Conservation (phyloP, 2,113 vertebrate genomes). For the Epinephelus lanceolatus region DNA sequence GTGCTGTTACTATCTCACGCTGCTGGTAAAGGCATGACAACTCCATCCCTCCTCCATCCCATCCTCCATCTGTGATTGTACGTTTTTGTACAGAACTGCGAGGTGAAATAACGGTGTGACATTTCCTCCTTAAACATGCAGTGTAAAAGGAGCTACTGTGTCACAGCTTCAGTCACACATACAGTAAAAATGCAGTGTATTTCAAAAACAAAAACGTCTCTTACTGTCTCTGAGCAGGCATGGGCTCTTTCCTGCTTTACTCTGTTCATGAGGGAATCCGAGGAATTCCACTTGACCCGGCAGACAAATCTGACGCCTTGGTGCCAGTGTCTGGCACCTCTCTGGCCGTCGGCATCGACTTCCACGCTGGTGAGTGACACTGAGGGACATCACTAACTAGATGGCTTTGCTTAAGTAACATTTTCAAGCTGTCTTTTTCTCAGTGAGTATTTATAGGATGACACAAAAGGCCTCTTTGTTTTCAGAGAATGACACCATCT, state of each 20-base stretch:
- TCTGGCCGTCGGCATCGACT: slow-evolving; percentile 96
- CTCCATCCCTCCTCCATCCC: too few species aligned
- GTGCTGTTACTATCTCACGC: too few species aligned
- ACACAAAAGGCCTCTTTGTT: slow-evolving; percentile 8
- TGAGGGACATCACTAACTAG: neutral
- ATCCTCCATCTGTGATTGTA: too few species aligned
- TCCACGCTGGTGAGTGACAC: slow-evolving; percentile 91
- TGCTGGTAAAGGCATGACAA: too few species aligned
- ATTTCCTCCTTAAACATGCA: too few species aligned
- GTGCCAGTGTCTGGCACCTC: slow-evolving; percentile 97
- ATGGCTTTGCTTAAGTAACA: neutral
- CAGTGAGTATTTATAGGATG: slow-evolving; percentile 4
- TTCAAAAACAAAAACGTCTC: slow-evolving; percentile 7
- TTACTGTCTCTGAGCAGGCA: slow-evolving; percentile 83
- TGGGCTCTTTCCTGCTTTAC: slow-evolving; percentile 96
- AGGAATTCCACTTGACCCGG: slow-evolving; percentile 94
- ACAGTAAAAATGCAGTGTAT: neutral
- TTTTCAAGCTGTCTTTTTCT: slow-evolving; percentile 31
- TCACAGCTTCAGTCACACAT: neutral
- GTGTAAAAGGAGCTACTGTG: too few species aligned
- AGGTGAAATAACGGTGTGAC: too few species aligned
- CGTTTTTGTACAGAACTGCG: too few species aligned
- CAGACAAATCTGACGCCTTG: slow-evolving; percentile 95
- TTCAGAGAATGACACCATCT: slow-evolving; percentile 97
- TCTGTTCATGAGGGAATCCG: slow-evolving; percentile 97